phyloP scores from a whole-genome alignment of 2,113 vertebrate genomes.

The Jaculus jaculus region DNA sequence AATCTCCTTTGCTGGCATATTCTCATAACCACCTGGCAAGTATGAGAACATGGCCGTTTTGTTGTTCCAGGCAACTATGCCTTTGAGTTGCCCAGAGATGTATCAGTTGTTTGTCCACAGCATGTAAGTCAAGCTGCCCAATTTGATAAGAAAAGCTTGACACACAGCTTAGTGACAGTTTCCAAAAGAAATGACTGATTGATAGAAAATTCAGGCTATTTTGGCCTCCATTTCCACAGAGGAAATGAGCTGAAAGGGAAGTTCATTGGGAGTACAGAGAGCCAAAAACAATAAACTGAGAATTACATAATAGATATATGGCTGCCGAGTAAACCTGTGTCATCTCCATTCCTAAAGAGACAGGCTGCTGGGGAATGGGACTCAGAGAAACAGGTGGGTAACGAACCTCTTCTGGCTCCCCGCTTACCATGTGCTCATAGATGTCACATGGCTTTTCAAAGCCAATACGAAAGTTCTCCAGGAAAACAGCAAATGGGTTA shows the following conservation, averaged over 20 bases:
- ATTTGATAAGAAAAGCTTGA: neutral
- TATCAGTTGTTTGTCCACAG: neutral
- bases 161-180: neutral
- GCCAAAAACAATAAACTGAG: neutral
- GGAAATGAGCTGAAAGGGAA: neutral
- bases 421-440: neutral
- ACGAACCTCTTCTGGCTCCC: neutral
- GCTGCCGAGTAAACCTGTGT: neutral
- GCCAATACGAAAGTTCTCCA: neutral
- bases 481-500: neutral
- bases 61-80: neutral
- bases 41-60: neutral
- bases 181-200: neutral
- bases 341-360: neutral
- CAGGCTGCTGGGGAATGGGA: neutral
- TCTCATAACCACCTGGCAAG: neutral
- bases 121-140: neutral
- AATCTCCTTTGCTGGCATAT: neutral
- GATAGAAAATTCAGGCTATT: neutral
- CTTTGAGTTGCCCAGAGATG: neutral
- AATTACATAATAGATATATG: slow-evolving; percentile 10
- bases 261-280: neutral
- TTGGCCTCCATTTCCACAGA: neutral
- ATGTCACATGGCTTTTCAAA: neutral
- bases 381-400: neutral